Base-by-base conservation (phyloP, 1,140 invertebrate genomes). In the Magallana angulata region DNA sequence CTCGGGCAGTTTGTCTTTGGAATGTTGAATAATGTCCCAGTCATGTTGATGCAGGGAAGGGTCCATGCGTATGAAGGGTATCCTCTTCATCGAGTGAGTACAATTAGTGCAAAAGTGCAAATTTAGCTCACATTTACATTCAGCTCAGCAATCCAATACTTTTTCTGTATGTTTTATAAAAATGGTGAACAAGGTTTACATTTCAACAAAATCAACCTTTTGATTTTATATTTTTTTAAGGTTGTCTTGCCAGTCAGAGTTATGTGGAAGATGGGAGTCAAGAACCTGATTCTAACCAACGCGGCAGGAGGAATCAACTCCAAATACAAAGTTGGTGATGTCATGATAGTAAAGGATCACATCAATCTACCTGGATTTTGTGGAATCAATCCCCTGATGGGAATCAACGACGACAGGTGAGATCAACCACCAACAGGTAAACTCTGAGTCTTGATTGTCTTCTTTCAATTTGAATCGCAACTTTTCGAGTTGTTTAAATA, bases 41-140 rank as follows among this genome's bases (percentile, higher is more conserved):
- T 98, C 0, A 97, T 99, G 91, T 97, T 98, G 90, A 99, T 99
- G 98, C 98, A 99, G 93, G 98, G 98, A 56, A 96, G 98, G 84
- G 98, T 99, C 94, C 98, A 99, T 95, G 97, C 97, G 90, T 99
- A 99, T 93, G 98, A 99, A 95, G 98, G 98, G 83, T 98, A 99
- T 95, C 97, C 97, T 8, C 95, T 98, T 12, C 97, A 97, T 96
- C 98, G 97, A 96, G 97, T 98, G 95, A 93, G 36, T 58, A 82
- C 36, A 48, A 48, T 48, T 1, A 48, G 36, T 48, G 5, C 36
- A 4, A 48, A 1, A 48, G 36, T 48, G 1, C 2, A 48, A 48
- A 2, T 4, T 4, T 48, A 48, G 36, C 36, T 4, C 1, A 48
- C 36, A 48, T 48, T 24, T 24, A 48, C 36, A 48, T 48, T 48